Conservation (phyloP, 35 echinoderm and acorn worm species). For the Heliocidaris erythrogramma region DNA sequence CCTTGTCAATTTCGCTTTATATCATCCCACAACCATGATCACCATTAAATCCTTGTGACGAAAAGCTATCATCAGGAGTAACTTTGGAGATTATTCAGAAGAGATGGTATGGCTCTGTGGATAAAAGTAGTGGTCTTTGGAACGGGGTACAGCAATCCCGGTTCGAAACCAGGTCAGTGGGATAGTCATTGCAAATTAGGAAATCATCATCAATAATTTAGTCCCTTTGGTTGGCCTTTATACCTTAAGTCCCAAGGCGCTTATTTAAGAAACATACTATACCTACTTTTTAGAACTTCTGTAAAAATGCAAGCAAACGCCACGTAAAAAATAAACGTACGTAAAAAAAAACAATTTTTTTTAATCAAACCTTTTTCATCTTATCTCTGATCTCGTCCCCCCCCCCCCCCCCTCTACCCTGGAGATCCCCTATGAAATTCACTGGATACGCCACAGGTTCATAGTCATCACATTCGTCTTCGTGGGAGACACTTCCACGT, state of each 20-base stretch:
- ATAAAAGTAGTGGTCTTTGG: neutral
- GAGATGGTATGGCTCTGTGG: neutral
- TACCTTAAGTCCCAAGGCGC: neutral
- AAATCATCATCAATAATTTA: neutral
- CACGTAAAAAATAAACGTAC: too few species aligned
- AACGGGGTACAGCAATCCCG: neutral
- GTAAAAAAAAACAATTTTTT: too few species aligned
- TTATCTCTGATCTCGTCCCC: neutral
- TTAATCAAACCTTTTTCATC: neutral
- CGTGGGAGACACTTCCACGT: constrained; percentile 14
- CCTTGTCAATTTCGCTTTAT: neutral
- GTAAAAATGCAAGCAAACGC: neutral
- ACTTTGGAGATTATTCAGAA: neutral
- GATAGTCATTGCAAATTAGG: neutral
- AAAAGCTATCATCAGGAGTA: neutral
- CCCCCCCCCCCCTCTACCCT: neutral
- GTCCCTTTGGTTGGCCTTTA: neutral
- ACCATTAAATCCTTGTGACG: neutral
- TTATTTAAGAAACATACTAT: neutral
- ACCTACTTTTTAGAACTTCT: neutral
- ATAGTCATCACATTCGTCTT: neutral
- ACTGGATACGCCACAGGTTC: neutral
- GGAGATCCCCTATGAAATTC: neutral
- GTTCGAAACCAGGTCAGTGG: neutral
- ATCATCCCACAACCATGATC: neutral